Evolutionary conservation across 2,888 invertebrate genomes (phyloP).

Genomic region (Leucophenga montana): DNA sequence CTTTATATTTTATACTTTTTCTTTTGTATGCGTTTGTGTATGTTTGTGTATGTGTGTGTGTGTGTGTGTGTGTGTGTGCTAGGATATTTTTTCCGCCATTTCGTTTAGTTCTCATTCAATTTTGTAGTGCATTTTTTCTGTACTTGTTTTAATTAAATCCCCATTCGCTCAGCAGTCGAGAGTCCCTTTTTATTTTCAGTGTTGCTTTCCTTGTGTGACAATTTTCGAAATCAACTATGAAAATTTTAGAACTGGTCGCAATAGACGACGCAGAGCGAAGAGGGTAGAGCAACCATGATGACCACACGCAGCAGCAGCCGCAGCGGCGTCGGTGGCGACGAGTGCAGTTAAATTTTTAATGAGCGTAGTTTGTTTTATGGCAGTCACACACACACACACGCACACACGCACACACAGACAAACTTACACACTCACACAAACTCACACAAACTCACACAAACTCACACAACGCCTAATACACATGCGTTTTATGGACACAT

Average conservation of each 20-base stretch:
- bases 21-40: too few relatives aligned
- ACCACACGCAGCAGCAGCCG: background rate
- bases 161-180: constrained; percentile 12
- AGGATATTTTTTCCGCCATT: background rate
- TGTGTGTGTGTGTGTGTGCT: too few relatives aligned
- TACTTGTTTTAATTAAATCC: constrained; percentile 23
- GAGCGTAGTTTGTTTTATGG: constrained; percentile 36
- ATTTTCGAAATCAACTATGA: constrained; percentile 28
- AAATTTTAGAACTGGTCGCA: constrained; percentile 13
- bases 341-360: constrained; percentile 44
- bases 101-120: background rate
- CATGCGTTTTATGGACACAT: background rate
- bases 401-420: constrained; percentile 5
- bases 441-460: too few relatives aligned
- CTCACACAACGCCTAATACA: too few relatives aligned
- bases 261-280: background rate
- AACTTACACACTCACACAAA: background rate
- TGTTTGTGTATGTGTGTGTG: too few relatives aligned
- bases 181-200: background rate
- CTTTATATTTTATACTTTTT: constrained; percentile 13
- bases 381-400: background rate
- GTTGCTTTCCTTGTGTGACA: background rate
- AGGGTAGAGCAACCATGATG: background rate
- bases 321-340: constrained; percentile 3
- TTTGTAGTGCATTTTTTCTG: constrained; percentile 4